These are phyloP conservation scores for Pangasianodon hypophthalmus DNA, from an alignment of 2,113 vertebrate species.

Conservation along the genomic window DNA sequence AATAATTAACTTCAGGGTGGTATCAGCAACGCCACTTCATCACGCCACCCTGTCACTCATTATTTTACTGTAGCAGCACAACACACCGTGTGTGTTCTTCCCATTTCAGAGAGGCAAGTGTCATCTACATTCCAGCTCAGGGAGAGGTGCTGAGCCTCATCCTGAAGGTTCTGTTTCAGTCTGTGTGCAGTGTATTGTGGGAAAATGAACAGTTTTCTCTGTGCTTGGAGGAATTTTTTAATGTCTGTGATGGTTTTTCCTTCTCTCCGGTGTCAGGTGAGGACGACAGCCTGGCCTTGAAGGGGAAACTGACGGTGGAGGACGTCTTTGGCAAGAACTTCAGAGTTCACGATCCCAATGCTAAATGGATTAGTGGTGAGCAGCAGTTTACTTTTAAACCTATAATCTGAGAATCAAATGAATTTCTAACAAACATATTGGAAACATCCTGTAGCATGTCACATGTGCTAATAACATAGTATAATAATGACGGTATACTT, in stretches of 20 bases:
- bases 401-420: neutral
- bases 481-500: neutral
- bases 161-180: neutral
- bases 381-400: neutral
- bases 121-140: neutral
- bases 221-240: neutral
- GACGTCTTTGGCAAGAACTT: conserved; percentile 88
- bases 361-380: conserved; percentile 92
- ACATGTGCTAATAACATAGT: neutral
- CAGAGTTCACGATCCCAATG: conserved; percentile 86
- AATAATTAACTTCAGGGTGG: neutral
- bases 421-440: neutral
- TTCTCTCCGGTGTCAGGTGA: conserved; percentile 74
- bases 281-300: conserved; percentile 89
- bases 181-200: neutral
- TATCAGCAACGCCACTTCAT: neutral
- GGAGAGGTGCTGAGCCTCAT: neutral
- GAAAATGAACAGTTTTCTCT: neutral
- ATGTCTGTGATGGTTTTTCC: neutral
- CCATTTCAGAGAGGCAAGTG: neutral
- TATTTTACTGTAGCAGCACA: too few species aligned
- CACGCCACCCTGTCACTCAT: neutral
- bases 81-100: neutral
- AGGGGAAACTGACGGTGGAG: conserved; percentile 87
- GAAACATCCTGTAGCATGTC: neutral